Percentiles rank a stretch among this genome's conserved stretches.
phyloP scores from a whole-genome alignment of 2,113 vertebrate genomes.

The Arvicanthis niloticus region DNA sequence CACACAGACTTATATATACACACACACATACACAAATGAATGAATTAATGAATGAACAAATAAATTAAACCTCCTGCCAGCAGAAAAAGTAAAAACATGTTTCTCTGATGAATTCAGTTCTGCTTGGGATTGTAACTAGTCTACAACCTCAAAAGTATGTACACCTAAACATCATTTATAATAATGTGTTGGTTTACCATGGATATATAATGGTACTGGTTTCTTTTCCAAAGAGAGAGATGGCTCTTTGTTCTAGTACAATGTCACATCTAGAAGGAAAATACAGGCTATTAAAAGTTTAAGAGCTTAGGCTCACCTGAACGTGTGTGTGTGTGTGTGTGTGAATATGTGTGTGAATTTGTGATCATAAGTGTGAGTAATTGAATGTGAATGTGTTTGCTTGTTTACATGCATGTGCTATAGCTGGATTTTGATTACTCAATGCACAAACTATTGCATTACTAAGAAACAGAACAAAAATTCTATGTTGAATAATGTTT shows the following conservation, averaged over 20 bases:
- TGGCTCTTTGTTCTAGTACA: constrained; percentile 20
- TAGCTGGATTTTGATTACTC: not conserved
- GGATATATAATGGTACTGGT: not conserved
- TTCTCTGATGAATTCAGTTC: constrained; percentile 12
- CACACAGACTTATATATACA: not conserved
- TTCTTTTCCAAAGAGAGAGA: not conserved
- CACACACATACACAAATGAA: not conserved
- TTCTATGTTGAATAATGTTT: not conserved
- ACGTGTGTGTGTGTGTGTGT: not conserved
- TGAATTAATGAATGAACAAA: not conserved
- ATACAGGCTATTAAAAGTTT: not conserved
- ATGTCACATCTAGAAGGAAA: not conserved
- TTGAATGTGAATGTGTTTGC: not conserved
- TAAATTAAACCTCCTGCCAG: not conserved
- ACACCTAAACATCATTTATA: not conserved
- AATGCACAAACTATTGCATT: not conserved
- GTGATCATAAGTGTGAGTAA: not conserved
- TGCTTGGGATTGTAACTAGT: not conserved
- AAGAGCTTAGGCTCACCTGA: not conserved
- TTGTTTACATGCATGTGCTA: not conserved
- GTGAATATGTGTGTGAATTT: no score
- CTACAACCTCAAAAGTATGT: not conserved
- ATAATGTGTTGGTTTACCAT: not conserved
- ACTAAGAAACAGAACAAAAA: not conserved
- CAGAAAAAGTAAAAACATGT: constrained; percentile 26